These are phyloP conservation scores for Campylomormyrus numenius DNA, from an alignment of 2,113 vertebrate species.

Conservation along the genomic window DNA sequence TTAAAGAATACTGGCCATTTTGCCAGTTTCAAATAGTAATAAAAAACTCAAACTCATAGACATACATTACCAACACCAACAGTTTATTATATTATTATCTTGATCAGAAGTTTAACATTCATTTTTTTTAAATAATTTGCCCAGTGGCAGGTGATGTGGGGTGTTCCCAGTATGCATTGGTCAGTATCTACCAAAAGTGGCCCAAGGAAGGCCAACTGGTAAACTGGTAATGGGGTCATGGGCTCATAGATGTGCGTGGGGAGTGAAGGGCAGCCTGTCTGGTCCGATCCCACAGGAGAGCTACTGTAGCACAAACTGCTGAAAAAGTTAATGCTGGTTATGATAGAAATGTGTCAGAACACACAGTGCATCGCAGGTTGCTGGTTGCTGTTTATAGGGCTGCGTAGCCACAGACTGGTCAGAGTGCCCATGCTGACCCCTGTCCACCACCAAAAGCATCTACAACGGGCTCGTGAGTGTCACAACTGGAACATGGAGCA, in stretches of 20 bases:
- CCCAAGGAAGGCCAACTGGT: background rate
- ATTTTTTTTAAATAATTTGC: background rate
- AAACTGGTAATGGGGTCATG: background rate
- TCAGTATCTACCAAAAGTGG: background rate
- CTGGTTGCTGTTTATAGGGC: background rate
- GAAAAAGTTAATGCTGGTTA: no score
- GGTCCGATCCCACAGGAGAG: no score
- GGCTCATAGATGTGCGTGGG: background rate
- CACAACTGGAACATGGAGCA: background rate
- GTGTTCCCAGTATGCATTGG: background rate
- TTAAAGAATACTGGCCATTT: no score
- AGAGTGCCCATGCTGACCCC: background rate
- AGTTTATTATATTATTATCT: background rate
- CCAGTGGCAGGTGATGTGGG: background rate
- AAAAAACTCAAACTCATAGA: no score
- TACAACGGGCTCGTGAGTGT: background rate
- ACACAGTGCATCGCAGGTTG: background rate
- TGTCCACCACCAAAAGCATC: no score
- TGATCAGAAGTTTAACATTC: background rate
- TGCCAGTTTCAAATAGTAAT: no score
- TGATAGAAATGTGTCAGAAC: no score
- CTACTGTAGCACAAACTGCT: no score
- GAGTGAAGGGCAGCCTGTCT: background rate
- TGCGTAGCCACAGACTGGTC: background rate
- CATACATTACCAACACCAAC: background rate